These are phyloP conservation scores for Emmelina monodactyla DNA, from an alignment of 2,888 invertebrate genomes.

Conservation along the genomic window DNA sequence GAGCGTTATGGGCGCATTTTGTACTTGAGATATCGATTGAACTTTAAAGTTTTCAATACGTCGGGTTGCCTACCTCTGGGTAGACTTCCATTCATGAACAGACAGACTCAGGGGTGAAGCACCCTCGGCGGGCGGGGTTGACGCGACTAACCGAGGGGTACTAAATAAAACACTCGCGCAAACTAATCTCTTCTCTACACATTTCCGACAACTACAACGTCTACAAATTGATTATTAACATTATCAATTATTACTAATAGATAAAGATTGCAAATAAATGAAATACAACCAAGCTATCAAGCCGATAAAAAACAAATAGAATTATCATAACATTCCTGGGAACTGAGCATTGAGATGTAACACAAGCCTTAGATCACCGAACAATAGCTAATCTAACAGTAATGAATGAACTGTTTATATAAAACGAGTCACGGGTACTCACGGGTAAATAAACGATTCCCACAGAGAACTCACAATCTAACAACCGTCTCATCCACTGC, in stretches of 20 bases:
- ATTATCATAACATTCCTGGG: neutral
- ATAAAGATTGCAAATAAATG: too few relatives aligned
- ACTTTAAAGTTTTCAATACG: neutral
- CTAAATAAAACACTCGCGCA: neutral
- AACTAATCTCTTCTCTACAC: neutral
- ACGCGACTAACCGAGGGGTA: neutral
- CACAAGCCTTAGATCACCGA: neutral
- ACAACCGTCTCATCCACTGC: constrained; percentile 40
- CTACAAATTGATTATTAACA: neutral
- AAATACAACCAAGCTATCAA: too few relatives aligned
- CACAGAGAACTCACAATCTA: constrained; percentile 31
- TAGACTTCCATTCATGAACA: constrained; percentile 1
- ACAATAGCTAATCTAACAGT: neutral
- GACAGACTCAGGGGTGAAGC: neutral
- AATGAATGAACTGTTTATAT: too few relatives aligned
- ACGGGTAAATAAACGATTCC: constrained; percentile 30
- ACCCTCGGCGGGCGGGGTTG: neutral
- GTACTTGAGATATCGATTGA: neutral
- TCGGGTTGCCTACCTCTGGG: neutral
- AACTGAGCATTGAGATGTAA: neutral
- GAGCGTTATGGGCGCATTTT: neutral
- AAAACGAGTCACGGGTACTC: too few relatives aligned
- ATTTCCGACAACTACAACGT: neutral
- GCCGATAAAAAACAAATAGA: too few relatives aligned
- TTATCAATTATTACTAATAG: too few relatives aligned